A percentile compares a stretch with the other conserved stretches of the same genome.
phyloP scores from a whole-genome alignment of 2,888 invertebrate genomes.

The Epirrhoe alternata region DNA sequence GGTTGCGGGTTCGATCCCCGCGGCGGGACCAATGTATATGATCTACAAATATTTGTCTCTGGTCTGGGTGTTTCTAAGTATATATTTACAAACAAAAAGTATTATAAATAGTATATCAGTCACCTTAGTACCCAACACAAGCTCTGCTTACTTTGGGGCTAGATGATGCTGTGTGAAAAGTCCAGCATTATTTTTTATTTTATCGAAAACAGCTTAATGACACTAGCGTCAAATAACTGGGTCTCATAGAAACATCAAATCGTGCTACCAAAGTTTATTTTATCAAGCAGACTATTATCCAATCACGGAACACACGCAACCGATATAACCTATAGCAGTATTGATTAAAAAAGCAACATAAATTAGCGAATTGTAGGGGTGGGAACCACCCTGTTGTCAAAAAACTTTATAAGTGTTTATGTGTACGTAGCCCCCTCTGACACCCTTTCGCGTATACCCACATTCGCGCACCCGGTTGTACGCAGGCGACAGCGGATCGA shows the following conservation, averaged over 20 bases:
- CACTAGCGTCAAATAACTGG: too few relatives aligned
- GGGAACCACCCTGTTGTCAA: constrained; percentile 77
- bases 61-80: too few relatives aligned
- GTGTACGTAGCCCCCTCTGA: constrained; percentile 74
- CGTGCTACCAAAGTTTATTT: neutral
- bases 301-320: constrained; percentile 40
- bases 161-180: too few relatives aligned
- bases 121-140: too few relatives aligned
- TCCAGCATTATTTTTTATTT: too few relatives aligned
- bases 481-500: constrained; percentile 49
- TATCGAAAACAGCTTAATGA: too few relatives aligned
- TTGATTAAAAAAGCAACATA: constrained; percentile 86
- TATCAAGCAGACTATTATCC: constrained; percentile 3
- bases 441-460: constrained; percentile 85
- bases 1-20: too few relatives aligned
- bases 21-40: too few relatives aligned
- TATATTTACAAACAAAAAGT: too few relatives aligned
- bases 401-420: constrained; percentile 86
- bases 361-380: constrained; percentile 83
- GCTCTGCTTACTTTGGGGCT: too few relatives aligned
- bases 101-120: too few relatives aligned
- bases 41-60: too few relatives aligned
- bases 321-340: constrained; percentile 70
- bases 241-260: neutral
- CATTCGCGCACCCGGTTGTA: constrained; percentile 70